These are phyloP conservation scores for Oceanites oceanicus DNA, from an alignment of 2,113 vertebrate species.

Conservation along the genomic window DNA sequence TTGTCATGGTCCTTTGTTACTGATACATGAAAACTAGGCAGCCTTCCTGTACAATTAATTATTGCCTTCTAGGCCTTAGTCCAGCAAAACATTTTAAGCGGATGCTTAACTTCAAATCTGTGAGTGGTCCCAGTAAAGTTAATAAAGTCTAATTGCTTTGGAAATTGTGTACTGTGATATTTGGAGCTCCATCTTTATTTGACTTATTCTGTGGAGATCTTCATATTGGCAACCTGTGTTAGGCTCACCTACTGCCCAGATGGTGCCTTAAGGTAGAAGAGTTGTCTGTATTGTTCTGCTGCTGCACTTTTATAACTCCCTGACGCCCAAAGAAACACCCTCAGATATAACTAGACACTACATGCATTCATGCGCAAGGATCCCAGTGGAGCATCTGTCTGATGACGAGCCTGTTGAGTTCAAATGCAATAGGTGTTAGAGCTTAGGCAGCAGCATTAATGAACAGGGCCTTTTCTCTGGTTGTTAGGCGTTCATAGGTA, in stretches of 20 bases:
- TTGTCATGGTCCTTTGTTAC: neutral
- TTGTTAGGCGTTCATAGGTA: neutral
- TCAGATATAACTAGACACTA: neutral
- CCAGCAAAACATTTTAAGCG: neutral
- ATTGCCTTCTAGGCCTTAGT: neutral
- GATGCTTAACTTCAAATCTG: neutral
- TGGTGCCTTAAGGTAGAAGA: neutral
- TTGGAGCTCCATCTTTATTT: neutral
- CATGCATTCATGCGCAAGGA: accelerated
- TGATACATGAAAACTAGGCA: neutral
- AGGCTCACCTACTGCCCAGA: neutral
- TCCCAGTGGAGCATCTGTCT: neutral
- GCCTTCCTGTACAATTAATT: neutral
- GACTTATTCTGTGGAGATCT: neutral
- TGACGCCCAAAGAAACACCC: neutral
- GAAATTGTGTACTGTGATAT: neutral
- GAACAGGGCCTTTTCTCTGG: neutral
- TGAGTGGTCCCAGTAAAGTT: neutral
- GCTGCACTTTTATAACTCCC: neutral
- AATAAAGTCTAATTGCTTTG: neutral
- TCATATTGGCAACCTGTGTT: neutral
- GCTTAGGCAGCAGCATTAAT: neutral
- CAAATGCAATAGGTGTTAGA: neutral
- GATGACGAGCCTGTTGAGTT: neutral
- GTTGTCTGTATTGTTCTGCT: neutral